Evolutionary conservation across 2,888 invertebrate species (phyloP), one percentile per base, ranked within the genome.

Genomic region (Sesia apiformis): DNA sequence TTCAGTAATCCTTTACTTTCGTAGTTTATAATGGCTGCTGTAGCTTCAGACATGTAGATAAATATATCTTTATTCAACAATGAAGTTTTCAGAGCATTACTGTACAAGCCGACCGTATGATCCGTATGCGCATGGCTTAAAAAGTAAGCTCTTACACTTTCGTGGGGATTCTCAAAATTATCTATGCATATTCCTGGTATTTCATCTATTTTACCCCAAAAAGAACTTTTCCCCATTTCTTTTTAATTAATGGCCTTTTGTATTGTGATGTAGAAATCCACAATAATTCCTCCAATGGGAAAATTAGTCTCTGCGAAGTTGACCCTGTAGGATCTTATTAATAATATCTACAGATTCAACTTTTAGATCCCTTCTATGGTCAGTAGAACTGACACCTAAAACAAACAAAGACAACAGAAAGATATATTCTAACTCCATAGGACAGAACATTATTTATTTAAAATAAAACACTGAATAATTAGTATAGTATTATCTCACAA

Each of bases 61-160:
- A 52, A 71, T 0, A 67, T 60, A 0, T 69, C 58, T 7, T 63
- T 60, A 5, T 56, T 42, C 4, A n/a, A 49, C 8, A 81, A 55
- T 50, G 61, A 57, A 0, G 58, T 38, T 0, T 67, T 52, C 3
- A 81, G 64, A 0, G 5, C 40, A 0, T 42, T 0, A 0, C 52
- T 56, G 8, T 61, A 56, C 3, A 94, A 64, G 0, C 93, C 93
- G 4, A 67, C 55, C 65, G 91, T 92, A 63, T 94, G 94, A 70
- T 94, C 94, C 0, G 66, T 62, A 61, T 94, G 94, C 59, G 91
- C 93, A 64, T 94, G 94, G 40, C 93, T 93, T 4, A 94, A 67
- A 66, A 94, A 93, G 72, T 91, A 93, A 0, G 88, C 88, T 49
- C 78, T 78, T 0, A 91, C 90, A 38, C 78, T 59, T 38, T 78